Percentiles rank a stretch among this genome's conserved stretches.
These are phyloP conservation scores for Burhinus bistriatus DNA, from an alignment of 2,113 vertebrate species.

Conservation along the genomic window DNA sequence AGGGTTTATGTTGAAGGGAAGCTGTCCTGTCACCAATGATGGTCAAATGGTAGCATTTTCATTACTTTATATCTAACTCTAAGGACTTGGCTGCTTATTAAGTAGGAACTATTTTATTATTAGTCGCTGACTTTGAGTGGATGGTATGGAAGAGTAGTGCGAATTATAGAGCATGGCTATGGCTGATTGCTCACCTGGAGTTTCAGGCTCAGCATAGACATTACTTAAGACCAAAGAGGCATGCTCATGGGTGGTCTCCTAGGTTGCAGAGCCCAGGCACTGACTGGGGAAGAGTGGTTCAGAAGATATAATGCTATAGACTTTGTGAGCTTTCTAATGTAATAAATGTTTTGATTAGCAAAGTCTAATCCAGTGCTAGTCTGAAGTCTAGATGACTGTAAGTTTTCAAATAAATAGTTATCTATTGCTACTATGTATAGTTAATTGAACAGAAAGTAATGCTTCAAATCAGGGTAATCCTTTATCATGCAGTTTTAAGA, in stretches of 20 bases:
- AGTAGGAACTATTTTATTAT: not conserved
- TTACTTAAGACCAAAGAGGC: too few species aligned
- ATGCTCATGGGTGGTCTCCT: not conserved
- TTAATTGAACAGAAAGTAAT: not conserved
- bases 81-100: not conserved
- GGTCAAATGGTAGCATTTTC: not conserved
- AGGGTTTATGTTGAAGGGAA: not conserved
- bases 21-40: not conserved
- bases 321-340: not conserved
- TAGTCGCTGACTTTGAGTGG: not conserved
- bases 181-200: not conserved
- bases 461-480: not conserved
- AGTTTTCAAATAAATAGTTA: not conserved
- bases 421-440: not conserved
- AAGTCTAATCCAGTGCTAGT: not conserved
- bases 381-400: not conserved
- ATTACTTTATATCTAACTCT: not conserved
- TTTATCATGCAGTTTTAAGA: not conserved
- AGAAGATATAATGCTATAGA: not conserved
- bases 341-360: not conserved
- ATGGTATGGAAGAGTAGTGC: not conserved
- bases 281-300: not conserved
- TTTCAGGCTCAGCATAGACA: fast-evolving
- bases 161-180: not conserved
- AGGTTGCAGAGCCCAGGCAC: not conserved